Conservation (phyloP, 2,113 vertebrate genomes). For the Pelecanus crispus region DNA sequence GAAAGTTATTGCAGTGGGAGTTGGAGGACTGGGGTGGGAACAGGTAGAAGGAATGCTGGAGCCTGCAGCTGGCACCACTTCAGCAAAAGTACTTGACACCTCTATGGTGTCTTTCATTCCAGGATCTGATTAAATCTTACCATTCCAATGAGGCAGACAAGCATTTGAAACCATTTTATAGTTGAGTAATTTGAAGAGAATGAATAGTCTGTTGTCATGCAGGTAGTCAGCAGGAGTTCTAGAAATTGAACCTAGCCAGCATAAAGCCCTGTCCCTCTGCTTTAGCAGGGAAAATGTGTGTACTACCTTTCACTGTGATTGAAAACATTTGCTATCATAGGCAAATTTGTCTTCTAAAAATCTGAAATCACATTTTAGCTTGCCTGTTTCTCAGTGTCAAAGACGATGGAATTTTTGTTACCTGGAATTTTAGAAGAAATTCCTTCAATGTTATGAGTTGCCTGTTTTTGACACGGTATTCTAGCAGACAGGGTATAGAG, state of each 20-base stretch:
- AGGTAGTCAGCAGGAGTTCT: conserved; percentile 13
- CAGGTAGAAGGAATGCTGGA: not conserved
- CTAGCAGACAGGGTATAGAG: not conserved
- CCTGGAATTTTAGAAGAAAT: not conserved
- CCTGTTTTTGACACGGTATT: not conserved
- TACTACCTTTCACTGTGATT: not conserved
- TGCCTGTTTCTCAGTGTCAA: not conserved
- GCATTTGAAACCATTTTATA: conserved; percentile 22
- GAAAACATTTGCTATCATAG: not conserved
- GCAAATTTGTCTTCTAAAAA: not conserved
- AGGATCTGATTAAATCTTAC: conserved; percentile 32
- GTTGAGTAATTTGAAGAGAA: conserved; percentile 6
- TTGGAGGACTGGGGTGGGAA: not conserved
- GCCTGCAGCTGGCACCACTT: not conserved
- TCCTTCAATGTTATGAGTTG: accelerated
- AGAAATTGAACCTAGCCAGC: not conserved
- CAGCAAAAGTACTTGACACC: not conserved
- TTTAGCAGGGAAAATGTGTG: not conserved
- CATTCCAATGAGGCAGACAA: not conserved
- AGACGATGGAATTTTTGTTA: not conserved
- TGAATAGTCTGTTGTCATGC: not conserved
- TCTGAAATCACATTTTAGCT: not conserved
- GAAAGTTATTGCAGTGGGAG: not conserved
- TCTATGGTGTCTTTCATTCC: conserved; percentile 41
- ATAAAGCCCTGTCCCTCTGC: not conserved